Base-by-base conservation (phyloP, 2,888 invertebrate genomes). In the Noctua pronuba region DNA sequence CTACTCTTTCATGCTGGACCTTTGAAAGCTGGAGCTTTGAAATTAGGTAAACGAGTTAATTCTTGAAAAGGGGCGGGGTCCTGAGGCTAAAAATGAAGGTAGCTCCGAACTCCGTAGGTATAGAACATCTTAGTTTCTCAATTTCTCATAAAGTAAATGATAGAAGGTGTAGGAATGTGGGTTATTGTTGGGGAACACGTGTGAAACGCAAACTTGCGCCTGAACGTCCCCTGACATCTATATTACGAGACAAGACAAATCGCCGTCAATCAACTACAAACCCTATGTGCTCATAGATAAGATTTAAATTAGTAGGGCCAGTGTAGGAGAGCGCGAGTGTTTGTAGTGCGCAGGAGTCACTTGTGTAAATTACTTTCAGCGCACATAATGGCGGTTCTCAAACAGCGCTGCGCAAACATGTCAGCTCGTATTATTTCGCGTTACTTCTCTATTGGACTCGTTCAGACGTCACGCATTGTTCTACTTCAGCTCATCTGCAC, bases 131-230 rank as follows among this genome's bases (percentile, higher is more conserved):
- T 79, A 70, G 64, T 67, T 65, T 66, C 38, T 66, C 21, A 70
- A 55, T 81, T 71, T 72, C 64, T 71, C 35, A 65, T 55, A 70
- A 84, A 73, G 55, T 80, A 71, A 85, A 82, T 77, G 52, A 67
- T 62, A 67, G 46, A 79, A 74, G 58, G 58, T 74, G 24, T 84
- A 90, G 75, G 89, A 90, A 94, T 93, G 91, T 94, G 91, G 92
- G 93, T 80, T 80, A 83, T 78, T 85, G 81, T 86, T 60, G 46
- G 65, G 72, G 81, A 83, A 83, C 89, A 88, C 93, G 94, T 96
- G 96, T 94, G 96, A 95, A 96, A 95, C 87, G 93, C 94, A 96
- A 96, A 96, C 95, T 92, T 79, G 82, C 75, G 75, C 76, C 83
- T 83, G 83, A 84, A 88, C 83, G 83, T 88, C 83, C 88, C 68